Evolutionary conservation across 2,888 invertebrate species (phyloP), one percentile per base, ranked within the genome.

Genomic region (Synanthedon formicaeformis): DNA sequence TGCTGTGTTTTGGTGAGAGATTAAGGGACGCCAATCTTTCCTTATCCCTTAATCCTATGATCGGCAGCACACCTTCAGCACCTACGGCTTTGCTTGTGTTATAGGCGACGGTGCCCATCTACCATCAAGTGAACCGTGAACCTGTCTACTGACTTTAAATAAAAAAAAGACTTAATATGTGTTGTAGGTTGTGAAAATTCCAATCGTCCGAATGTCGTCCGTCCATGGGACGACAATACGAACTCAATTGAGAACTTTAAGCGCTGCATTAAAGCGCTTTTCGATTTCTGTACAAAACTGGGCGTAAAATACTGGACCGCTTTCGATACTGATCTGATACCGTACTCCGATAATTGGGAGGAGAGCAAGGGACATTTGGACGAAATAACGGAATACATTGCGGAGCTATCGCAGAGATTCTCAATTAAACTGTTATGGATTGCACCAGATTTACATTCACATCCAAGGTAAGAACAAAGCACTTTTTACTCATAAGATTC

Each of bases 231-330:
- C 61, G 91, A 91, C 65, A 82, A 81, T 50, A 79, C 88, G 1
- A 76, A 88, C 60, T 72, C 87, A 1, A 56, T 90, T 57, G 91
- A 90, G 12, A 90, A 89, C 67, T 87, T 89, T 64, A 91, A 91
- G 57, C 82, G 90, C 3, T 80, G 89, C 51, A 68, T 92, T 49
- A 81, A 89, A 56, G 91, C 90, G 0, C 86, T 89, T 2, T 92
- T 91, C 73, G 92, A 92, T 57, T 85, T 92, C 56, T 91, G 91
- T 70, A 62, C 73, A 3, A 91, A 91, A 64, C 82, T 92, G 1
- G 91, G 91, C 60, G 67, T 91, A 11, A 89, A 89, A 59, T 90
- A 90, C 71, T 92, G 91, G 90, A 90, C 90, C 0, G 91, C 91
- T 18, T 90, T 90, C 59, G 91, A 92, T 65, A 76, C 89, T 0